phyloP scores from a whole-genome alignment of 2,113 vertebrate species.

The Cranoglanis bouderius region DNA sequence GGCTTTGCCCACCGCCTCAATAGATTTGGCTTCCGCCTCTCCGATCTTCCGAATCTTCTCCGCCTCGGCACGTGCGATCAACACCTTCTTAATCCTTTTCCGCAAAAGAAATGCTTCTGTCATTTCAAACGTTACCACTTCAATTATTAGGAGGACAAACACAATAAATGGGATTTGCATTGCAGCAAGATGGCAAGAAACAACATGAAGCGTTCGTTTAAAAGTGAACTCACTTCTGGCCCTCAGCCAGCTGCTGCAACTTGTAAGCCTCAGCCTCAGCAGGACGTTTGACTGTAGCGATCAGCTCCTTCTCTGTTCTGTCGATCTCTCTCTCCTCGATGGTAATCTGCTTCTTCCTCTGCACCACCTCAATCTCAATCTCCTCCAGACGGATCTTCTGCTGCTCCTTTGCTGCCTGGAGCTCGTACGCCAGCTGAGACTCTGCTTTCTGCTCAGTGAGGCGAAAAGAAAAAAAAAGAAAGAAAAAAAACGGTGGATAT shows the following conservation, averaged over 20 bases:
- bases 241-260: slow-evolving; percentile 90
- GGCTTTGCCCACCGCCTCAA: slow-evolving; percentile 83
- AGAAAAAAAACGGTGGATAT: background rate
- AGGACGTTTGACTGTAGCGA: slow-evolving; percentile 81
- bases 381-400: slow-evolving; percentile 96
- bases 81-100: slow-evolving; percentile 82
- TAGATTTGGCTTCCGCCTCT: slow-evolving; percentile 85
- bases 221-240: slow-evolving; percentile 75
- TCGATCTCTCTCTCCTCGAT: slow-evolving; percentile 88
- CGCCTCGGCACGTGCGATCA: slow-evolving; percentile 88
- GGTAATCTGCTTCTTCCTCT: slow-evolving; percentile 89
- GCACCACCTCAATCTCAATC: slow-evolving; percentile 90
- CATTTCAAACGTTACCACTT: background rate
- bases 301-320: slow-evolving; percentile 88
- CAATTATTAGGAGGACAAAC: background rate
- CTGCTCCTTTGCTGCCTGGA: slow-evolving; percentile 92
- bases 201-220: background rate
- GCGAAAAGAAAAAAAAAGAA: background rate
- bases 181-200: background rate
- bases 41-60: slow-evolving; percentile 89
- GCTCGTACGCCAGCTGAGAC: slow-evolving; percentile 90
- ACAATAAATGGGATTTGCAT: background rate
- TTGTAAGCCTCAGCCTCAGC: slow-evolving; percentile 92
- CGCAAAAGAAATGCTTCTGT: background rate
- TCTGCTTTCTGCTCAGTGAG: slow-evolving; percentile 81